These are phyloP conservation scores for Boleophthalmus pectinirostris DNA, from an alignment of 2,113 vertebrate species.

Conservation along the genomic window DNA sequence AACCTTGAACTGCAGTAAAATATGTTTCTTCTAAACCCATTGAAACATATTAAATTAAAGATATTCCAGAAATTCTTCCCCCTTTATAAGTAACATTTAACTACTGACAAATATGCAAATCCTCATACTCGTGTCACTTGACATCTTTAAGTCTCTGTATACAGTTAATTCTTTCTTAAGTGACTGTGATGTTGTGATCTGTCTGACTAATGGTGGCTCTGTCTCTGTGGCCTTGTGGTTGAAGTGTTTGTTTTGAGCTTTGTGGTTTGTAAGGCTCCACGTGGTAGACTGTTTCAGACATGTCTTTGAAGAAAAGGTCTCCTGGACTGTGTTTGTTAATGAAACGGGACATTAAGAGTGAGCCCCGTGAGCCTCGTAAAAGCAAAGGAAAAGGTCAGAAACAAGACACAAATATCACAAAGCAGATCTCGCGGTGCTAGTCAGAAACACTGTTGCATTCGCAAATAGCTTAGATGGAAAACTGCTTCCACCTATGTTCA, in stretches of 20 bases:
- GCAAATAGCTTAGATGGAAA: not conserved
- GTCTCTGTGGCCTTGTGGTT: slow-evolving; percentile 33
- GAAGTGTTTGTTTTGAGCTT: slow-evolving; percentile 28
- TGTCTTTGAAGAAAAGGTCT: slow-evolving; percentile 31
- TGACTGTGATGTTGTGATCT: slow-evolving; percentile 40
- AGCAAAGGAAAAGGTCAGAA: slow-evolving; percentile 14
- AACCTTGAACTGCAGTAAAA: not conserved
- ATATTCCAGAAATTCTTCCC: slow-evolving; percentile 48
- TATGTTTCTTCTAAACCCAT: not conserved
- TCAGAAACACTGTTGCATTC: not conserved
- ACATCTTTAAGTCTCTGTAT: slow-evolving; percentile 46
- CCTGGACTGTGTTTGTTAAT: slow-evolving; percentile 37
- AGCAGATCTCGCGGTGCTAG: not conserved
- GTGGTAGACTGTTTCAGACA: slow-evolving; percentile 16
- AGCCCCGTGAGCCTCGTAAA: slow-evolving; percentile 21
- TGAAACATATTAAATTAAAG: slow-evolving; percentile 6
- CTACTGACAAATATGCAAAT: slow-evolving; percentile 33
- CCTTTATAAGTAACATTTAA: slow-evolving; percentile 31
- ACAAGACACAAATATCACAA: slow-evolving; percentile 18
- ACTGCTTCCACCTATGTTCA: not conserved
- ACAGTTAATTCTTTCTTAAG: slow-evolving; percentile 52
- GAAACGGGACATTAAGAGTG: slow-evolving; percentile 24
- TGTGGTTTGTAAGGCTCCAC: slow-evolving; percentile 31
- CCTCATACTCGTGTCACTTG: slow-evolving; percentile 46
- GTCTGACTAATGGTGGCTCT: slow-evolving; percentile 51